Conservation (phyloP, 2,113 vertebrate species). For the Megaceryle torquata region DNA sequence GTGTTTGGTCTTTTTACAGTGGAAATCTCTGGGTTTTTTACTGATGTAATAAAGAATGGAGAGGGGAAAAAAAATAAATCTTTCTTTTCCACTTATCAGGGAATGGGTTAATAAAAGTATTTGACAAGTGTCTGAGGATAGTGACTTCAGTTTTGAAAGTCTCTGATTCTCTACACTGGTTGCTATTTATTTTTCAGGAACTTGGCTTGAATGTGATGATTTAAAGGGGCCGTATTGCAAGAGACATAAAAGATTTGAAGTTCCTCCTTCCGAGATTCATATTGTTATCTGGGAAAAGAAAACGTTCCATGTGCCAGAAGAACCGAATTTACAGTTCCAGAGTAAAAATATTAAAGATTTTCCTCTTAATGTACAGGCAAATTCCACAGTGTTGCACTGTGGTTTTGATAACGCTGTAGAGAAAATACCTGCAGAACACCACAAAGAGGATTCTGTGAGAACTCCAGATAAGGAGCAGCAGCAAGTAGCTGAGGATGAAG, state of each 20-base stretch:
- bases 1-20: not conserved
- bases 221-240: slow-evolving; percentile 79
- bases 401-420: not conserved
- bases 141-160: not conserved
- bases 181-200: slow-evolving; percentile 73
- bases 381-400: not conserved
- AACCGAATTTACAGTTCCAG: not conserved
- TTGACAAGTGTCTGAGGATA: not conserved
- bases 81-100: not conserved
- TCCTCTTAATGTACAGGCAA: not conserved
- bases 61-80: not conserved
- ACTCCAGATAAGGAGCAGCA: slow-evolving; percentile 5
- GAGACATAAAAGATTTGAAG: slow-evolving; percentile 66
- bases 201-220: slow-evolving; percentile 91
- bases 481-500: not conserved
- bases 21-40: not conserved
- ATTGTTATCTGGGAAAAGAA: slow-evolving; percentile 88
- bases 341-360: not conserved
- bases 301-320: not conserved
- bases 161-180: slow-evolving; percentile 1
- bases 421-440: not conserved
- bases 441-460: not conserved
- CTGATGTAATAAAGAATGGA: not conserved
- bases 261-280: slow-evolving; percentile 84
- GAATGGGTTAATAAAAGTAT: not conserved